phyloP scores from a whole-genome alignment of 64 coral and sea anemone species.

The Stichodactyla helianthus region DNA sequence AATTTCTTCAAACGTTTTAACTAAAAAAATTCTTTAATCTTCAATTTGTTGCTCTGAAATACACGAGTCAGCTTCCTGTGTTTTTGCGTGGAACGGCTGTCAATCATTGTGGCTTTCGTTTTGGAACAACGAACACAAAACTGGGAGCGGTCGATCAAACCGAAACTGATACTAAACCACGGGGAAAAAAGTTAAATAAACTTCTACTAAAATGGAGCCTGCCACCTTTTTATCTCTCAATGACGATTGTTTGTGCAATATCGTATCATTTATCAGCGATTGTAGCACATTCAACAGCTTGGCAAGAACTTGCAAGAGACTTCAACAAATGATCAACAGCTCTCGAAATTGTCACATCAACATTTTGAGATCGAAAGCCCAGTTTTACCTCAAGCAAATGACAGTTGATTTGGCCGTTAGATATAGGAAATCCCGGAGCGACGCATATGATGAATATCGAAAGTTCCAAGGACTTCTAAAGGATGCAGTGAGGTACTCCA shows the following conservation, averaged over 20 bases:
- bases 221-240: slow-evolving; percentile 23
- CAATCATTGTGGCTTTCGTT: no score
- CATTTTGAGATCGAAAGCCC: slow-evolving; percentile 39
- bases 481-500: neutral
- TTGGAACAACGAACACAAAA: no score
- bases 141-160: no score
- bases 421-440: neutral
- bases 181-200: no score
- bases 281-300: slow-evolving; percentile 30
- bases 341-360: slow-evolving; percentile 36
- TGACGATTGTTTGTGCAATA: slow-evolving; percentile 52
- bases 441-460: slow-evolving; percentile 17
- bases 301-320: slow-evolving; percentile 41
- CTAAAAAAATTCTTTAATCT: no score
- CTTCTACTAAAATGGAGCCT: neutral
- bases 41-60: no score
- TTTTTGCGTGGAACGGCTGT: no score
- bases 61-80: no score
- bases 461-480: slow-evolving; percentile 17
- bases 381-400: slow-evolving; percentile 46
- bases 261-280: slow-evolving; percentile 34
- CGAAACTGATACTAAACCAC: no score
- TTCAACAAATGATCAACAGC: slow-evolving; percentile 27
- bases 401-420: neutral
- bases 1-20: no score